Conservation (phyloP, 1,140 invertebrate genomes). For the Dreissena rostriformis region DNA sequence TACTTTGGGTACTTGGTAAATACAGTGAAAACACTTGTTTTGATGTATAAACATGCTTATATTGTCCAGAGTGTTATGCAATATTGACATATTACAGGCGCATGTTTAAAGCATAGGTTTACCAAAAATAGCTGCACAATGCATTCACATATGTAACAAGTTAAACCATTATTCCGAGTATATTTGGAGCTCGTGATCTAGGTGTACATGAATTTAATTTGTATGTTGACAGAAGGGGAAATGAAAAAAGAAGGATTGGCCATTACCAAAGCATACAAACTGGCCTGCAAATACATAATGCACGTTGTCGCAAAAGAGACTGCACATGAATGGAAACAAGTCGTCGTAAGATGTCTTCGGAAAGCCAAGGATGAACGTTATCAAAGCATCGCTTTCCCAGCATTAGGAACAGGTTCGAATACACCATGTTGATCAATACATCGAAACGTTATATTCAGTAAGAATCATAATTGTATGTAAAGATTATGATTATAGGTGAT, state of each 20-base stretch:
- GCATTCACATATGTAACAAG: too few relatives aligned
- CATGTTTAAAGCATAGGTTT: too few relatives aligned
- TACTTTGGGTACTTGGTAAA: too few relatives aligned
- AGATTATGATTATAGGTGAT: background rate
- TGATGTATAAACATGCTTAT: too few relatives aligned
- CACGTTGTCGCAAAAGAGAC: slow-evolving; percentile 34
- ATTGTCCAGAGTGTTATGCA: too few relatives aligned
- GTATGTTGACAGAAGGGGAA: slow-evolving; percentile 7
- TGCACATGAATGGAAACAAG: slow-evolving; percentile 13
- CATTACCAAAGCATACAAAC: slow-evolving; percentile 15
- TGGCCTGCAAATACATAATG: slow-evolving; percentile 35
- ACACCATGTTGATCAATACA: background rate
- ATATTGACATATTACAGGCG: too few relatives aligned
- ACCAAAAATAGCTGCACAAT: too few relatives aligned
- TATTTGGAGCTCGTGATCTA: too few relatives aligned
- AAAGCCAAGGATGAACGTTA: slow-evolving; percentile 3
- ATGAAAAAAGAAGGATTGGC: slow-evolving; percentile 26
- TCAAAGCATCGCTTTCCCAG: slow-evolving; percentile 42
- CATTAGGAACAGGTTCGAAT: slow-evolving; percentile 38
- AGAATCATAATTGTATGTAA: background rate
- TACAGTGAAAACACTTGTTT: too few relatives aligned
- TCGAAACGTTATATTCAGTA: background rate
- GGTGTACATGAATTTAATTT: too few relatives aligned
- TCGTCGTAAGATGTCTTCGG: slow-evolving; percentile 9
- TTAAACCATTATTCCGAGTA: too few relatives aligned